These are phyloP conservation scores for Laspeyria flexula DNA, from an alignment of 2,888 invertebrate genomes.

Conservation along the genomic window DNA sequence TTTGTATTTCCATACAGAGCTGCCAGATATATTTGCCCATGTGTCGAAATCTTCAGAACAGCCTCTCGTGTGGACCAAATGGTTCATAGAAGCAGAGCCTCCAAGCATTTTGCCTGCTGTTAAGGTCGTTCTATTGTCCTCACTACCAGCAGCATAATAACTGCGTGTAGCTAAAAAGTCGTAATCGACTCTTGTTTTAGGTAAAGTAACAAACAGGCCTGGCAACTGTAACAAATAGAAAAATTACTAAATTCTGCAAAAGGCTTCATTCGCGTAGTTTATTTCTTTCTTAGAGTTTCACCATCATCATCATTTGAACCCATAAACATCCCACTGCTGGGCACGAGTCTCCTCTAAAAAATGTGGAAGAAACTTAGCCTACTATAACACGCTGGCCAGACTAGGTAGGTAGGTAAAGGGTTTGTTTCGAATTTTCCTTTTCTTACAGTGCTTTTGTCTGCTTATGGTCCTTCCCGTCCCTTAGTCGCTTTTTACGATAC, in stretches of 20 bases:
- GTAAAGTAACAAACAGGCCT: background rate
- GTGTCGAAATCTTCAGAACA: constrained; percentile 1
- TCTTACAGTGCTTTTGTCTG: too few species aligned
- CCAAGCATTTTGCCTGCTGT: constrained; percentile 29
- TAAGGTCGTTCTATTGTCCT: background rate
- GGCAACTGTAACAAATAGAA: background rate
- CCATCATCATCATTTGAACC: too few species aligned
- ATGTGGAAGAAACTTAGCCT: too few species aligned
- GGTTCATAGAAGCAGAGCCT: constrained; percentile 23
- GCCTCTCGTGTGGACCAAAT: constrained; percentile 17
- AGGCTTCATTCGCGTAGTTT: too few species aligned
- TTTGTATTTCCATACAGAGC: constrained; percentile 22
- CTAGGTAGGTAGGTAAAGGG: too few species aligned
- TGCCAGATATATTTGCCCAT: constrained; percentile 16
- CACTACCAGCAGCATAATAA: background rate
- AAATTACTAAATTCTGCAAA: background rate
- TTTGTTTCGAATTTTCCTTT: too few species aligned
- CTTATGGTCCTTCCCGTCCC: too few species aligned
- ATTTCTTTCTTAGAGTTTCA: too few species aligned
- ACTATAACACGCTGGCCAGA: too few species aligned
- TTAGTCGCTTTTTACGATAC: too few species aligned
- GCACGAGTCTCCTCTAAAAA: too few species aligned
- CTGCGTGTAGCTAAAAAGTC: background rate
- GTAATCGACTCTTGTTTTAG: background rate
- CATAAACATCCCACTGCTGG: too few species aligned